Base-by-base conservation (phyloP, 2,797 vertebrate species). In the Lindbergichthys nudifrons region DNA sequence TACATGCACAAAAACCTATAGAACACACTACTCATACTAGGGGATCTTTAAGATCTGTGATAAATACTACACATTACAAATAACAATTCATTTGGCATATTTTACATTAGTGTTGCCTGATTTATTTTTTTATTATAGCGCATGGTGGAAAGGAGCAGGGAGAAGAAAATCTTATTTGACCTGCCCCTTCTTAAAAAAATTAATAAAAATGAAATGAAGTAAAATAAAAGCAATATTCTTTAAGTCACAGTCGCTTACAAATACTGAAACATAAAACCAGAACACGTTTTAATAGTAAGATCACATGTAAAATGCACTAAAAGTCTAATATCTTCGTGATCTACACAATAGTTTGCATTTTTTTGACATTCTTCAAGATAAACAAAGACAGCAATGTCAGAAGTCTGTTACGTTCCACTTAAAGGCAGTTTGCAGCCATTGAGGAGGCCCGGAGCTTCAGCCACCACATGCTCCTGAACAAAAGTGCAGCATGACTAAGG, bases 401-500 rank as follows among this genome's bases (percentile, higher is more conserved):
- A 30, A 7, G 41, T 39, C 43, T 5, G 45, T 71, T 52, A 47
- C 10, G 13, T 82, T 73, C 65, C 68, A 79, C 42, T 52, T 77
- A 71, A 18, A 41, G 23, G 16, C 65, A 69, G 66, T 87, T 70
- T 73, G 54, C 36, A 51, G 77, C 69, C 73, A 80, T 60, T 64
- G 85, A 85, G 76, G 80, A 83, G 70, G 59, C 65, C 78, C 18
- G 46, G 41, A 76, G 69, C 71, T 81, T 65, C 62, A 74, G 67
- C 74, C 73, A 73, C 75, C 86, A 64, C 83, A 89, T 91, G 85
- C 80, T 80, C 70, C 46, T 18, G 54, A 86, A 92, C 88, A 87
- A 91, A 90, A 88, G 80, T 68, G 84, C 91, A 88, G 88, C 92
- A 82, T 92, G 92, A 92, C 92, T 88, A 83, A 90, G 89, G 90